Conservation (phyloP, 2,797 vertebrate species). For the Coilia nasus region DNA sequence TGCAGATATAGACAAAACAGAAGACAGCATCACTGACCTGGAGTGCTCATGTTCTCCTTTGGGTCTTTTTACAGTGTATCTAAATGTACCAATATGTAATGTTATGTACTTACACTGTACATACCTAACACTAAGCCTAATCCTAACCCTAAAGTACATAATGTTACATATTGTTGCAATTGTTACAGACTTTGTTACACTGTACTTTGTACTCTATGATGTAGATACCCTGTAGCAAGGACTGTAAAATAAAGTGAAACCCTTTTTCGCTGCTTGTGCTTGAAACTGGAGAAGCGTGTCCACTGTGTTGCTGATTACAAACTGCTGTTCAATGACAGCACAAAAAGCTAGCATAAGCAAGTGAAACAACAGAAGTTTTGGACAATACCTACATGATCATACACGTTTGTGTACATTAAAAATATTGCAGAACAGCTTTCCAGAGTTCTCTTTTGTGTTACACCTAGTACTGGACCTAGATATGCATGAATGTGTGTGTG, state of each 20-base stretch:
- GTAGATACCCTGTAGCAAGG: too few species aligned
- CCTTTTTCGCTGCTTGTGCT: background rate
- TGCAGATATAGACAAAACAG: conserved; percentile 58
- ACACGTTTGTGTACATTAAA: background rate
- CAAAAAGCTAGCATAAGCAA: background rate
- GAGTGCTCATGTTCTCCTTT: background rate
- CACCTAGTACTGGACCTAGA: background rate
- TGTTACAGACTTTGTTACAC: too few species aligned
- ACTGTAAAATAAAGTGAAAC: too few species aligned
- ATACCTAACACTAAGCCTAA: too few species aligned
- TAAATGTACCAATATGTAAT: too few species aligned
- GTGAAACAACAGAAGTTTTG: background rate
- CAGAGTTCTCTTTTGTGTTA: background rate
- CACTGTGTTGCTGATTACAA: background rate
- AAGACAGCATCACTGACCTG: background rate
- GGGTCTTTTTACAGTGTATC: too few species aligned
- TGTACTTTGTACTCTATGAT: too few species aligned
- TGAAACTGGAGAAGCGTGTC: background rate
- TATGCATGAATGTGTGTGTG: background rate
- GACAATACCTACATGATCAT: background rate
- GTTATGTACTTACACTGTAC: too few species aligned
- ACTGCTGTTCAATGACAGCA: background rate
- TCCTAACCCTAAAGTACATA: too few species aligned
- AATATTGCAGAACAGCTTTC: background rate
- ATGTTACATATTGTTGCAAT: too few species aligned